phyloP scores from a whole-genome alignment of 2,797 vertebrate species.

The Schizothorax lantsangensis region DNA sequence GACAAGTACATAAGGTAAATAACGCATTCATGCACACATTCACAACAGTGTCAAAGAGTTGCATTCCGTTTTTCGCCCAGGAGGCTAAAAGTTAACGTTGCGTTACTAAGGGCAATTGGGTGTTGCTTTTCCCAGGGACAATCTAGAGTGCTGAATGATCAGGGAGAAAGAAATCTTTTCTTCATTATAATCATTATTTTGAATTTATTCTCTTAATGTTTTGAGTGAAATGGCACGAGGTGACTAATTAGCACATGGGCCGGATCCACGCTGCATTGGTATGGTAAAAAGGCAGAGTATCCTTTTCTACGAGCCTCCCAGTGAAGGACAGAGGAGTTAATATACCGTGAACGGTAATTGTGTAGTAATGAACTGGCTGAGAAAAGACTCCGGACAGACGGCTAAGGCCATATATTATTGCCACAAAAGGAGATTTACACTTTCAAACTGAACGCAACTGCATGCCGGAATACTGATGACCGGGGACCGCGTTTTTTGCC shows the following conservation, averaged over 20 bases:
- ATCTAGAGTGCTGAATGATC: constrained; percentile 42
- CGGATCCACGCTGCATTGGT: constrained; percentile 87
- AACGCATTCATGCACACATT: neutral
- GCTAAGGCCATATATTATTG: constrained; percentile 97
- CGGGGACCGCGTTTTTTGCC: constrained; percentile 77
- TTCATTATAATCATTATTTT: constrained; percentile 58
- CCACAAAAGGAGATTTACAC: constrained; percentile 98
- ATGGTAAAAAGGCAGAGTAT: constrained; percentile 91
- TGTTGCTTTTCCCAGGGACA: constrained; percentile 43
- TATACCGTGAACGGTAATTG: constrained; percentile 99
- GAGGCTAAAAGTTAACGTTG: constrained; percentile 51
- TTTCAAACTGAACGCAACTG: constrained; percentile 98
- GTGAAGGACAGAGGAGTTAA: constrained; percentile 96
- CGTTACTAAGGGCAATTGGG: constrained; percentile 32
- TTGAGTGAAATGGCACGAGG: constrained; percentile 89
- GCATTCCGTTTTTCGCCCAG: constrained; percentile 26
- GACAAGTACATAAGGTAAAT: neutral
- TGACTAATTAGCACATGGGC: constrained; percentile 97
- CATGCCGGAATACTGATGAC: constrained; percentile 95
- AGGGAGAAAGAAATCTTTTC: constrained; percentile 42
- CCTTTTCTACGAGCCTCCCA: constrained; percentile 82
- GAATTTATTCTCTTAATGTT: constrained; percentile 66
- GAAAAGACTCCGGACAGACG: constrained; percentile 97
- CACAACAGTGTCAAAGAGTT: neutral
- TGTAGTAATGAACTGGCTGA: constrained; percentile 99